Base-by-base conservation (phyloP, 2,113 vertebrate species). In the Cynoglossus semilaevis region DNA sequence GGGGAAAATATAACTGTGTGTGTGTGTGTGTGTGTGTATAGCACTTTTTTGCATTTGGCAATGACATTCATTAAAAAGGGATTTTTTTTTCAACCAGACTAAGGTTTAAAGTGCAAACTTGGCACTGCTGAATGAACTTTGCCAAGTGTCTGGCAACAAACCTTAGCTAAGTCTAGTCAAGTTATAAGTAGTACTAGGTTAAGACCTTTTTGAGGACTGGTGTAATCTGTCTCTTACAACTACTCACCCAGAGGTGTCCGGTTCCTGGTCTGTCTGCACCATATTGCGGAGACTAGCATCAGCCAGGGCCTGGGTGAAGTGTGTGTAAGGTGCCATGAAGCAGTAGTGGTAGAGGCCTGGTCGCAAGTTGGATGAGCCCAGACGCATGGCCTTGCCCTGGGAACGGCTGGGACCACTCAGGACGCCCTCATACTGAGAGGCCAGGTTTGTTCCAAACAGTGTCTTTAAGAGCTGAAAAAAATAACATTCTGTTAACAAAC, bases 261-360 rank as follows among this genome's bases (percentile, higher is more conserved):
- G 93, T 54, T 98, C 96, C 50, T 93, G 93, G 47, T 98, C 97
- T 1, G 94, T 91, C 80, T 97, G 96, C 57, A 98, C 96, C 94
- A 95, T 95, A 83, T 96, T 98, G 67, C 95, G 91, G 2, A 99
- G 92, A 65, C 95, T 98, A 14, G 97, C 97, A 8, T 98, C 96
- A 1, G 97, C 97, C 0, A 99, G 85, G 9, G 97, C 97, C 91
- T 99, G 97, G 0, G 97, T 99, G 64, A 99, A 98, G 77, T 98
- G 97, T 1, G 97, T 99, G 65, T 98, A 99, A 0, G 96, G 97
- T 0, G 96, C 97, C 96, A 99, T 99, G 90, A 99, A 99, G 90
- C 97, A 99, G 80, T 95, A 98, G 75, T 98, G 96, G 76, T 99
- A 99, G 29, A 98, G 91, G 22, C 97, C 97, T 0, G 95, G 97